phyloP scores from a whole-genome alignment of 2,113 vertebrate species.

The Beaufortia kweichowensis region DNA sequence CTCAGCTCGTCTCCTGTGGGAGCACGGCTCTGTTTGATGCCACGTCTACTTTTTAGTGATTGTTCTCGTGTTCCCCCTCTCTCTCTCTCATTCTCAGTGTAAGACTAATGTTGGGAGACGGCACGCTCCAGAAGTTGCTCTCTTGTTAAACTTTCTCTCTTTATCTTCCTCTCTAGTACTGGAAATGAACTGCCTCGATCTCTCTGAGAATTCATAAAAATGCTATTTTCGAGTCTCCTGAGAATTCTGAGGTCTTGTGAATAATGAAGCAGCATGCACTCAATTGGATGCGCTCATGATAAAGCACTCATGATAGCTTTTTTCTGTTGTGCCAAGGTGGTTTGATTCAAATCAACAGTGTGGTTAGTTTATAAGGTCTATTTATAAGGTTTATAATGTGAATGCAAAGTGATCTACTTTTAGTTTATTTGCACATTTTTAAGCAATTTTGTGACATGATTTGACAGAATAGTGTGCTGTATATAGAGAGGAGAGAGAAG shows the following conservation, averaged over 20 bases:
- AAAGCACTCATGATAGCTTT: no score
- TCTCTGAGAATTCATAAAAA: not conserved
- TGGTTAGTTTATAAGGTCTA: no score
- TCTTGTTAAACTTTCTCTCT: not conserved
- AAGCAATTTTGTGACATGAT: no score
- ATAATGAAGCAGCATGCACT: not conserved
- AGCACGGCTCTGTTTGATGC: conserved; percentile 67
- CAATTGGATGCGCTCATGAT: no score
- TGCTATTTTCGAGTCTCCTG: not conserved
- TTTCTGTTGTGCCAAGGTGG: no score
- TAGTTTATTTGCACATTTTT: no score
- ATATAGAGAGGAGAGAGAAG: no score
- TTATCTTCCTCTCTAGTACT: not conserved
- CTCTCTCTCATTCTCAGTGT: not conserved
- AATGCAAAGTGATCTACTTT: no score
- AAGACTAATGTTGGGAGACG: conserved; percentile 7
- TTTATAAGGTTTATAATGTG: no score
- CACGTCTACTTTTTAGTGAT: conserved; percentile 67
- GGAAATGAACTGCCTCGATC: not conserved
- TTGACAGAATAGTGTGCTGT: no score
- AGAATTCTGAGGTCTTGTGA: not conserved
- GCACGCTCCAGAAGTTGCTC: not conserved
- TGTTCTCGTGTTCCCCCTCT: conserved; percentile 20
- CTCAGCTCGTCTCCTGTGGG: conserved; percentile 44
- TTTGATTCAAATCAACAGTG: no score